A percentile compares a stretch with the other conserved stretches of the same genome.
Evolutionary conservation across 2,797 vertebrate genomes (phyloP).

Genomic region (Iguana delicatissima): DNA sequence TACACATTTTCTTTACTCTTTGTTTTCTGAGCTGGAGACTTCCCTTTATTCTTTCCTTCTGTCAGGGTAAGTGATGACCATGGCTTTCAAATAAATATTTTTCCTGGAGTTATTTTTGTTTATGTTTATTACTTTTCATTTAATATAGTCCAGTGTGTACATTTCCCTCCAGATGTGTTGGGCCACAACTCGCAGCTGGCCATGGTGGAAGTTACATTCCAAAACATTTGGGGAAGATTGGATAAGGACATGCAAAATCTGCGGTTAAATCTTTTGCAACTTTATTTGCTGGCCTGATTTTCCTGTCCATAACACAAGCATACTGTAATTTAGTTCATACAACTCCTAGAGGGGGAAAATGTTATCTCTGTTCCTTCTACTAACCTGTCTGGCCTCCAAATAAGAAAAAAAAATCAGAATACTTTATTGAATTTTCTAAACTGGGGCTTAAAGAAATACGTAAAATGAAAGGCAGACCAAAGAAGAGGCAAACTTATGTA

Average conservation of each 20-base stretch:
- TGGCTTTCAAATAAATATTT: constrained; percentile 2
- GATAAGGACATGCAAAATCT: neutral
- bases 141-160: constrained; percentile 32
- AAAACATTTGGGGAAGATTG: neutral
- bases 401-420: neutral
- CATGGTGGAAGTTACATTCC: neutral
- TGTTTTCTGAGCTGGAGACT: neutral
- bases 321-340: neutral
- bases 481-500: neutral
- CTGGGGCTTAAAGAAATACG: constrained; percentile 8
- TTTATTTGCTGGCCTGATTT: neutral
- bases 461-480: constrained; percentile 7
- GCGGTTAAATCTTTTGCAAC: neutral
- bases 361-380: neutral
- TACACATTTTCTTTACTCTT: neutral
- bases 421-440: constrained; percentile 45
- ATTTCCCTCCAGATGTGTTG: neutral
- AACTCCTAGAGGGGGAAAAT: neutral
- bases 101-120: neutral
- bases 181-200: neutral
- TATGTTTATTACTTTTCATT: neutral
- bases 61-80: neutral
- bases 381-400: neutral
- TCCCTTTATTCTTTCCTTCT: neutral
- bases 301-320: neutral